phyloP scores from a whole-genome alignment of 2,797 vertebrate species.

The Sebastes vulpes region DNA sequence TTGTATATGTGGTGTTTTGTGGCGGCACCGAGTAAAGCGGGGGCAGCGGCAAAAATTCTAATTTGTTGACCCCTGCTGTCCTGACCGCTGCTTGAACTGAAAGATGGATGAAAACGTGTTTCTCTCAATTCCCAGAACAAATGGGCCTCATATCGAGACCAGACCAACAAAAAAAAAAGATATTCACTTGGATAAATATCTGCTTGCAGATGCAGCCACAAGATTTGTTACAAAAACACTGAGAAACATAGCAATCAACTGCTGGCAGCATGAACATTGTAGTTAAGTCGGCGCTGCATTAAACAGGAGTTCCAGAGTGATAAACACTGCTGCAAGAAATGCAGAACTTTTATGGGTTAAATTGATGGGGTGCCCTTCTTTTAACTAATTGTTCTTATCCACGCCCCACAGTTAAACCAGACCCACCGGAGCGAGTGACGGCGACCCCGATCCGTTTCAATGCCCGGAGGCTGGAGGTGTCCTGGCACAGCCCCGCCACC shows the following conservation, averaged over 20 bases:
- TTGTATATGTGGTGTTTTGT: background rate
- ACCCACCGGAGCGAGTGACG: conserved; percentile 94
- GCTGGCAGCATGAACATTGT: background rate
- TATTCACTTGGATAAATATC: background rate
- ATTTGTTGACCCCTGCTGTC: background rate
- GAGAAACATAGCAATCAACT: background rate
- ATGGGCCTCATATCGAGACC: background rate
- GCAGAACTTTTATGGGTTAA: no score
- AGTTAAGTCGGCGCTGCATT: fast-evolving
- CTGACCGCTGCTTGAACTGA: background rate
- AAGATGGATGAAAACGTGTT: background rate
- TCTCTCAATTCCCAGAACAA: background rate
- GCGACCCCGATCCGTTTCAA: conserved; percentile 91
- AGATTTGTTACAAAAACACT: background rate
- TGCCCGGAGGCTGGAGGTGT: conserved; percentile 91
- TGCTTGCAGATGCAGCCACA: background rate
- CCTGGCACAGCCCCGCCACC: conserved; percentile 94
- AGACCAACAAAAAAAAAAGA: background rate
- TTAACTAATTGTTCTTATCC: conserved; percentile 19
- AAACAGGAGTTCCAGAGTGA: background rate
- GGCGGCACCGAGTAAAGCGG: background rate
- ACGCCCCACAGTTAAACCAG: conserved; percentile 92
- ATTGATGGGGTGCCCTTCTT: background rate
- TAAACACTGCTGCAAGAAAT: background rate
- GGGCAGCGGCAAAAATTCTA: background rate